Evolutionary conservation across 2,888 invertebrate species (phyloP), one percentile per base, ranked within the genome.

Genomic region (Gandaritis pyraliata): DNA sequence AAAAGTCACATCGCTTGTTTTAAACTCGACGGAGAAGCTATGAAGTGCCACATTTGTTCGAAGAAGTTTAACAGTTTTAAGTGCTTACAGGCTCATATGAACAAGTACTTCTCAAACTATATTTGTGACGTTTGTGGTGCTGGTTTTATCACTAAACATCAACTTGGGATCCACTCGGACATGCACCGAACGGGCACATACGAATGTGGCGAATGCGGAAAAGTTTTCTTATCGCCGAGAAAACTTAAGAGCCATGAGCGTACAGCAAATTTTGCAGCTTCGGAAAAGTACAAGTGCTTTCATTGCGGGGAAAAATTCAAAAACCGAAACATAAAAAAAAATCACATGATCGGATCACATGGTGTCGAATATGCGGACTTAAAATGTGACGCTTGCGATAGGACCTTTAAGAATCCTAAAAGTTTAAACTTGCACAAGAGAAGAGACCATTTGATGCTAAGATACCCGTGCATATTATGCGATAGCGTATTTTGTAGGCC

Each of bases 151-250:
- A 74, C 4, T 73, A 80, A 11, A 85, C 81, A 64, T 78, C 75
- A 45, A 81, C 83, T 1, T 58, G 85, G 16, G 70, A 73, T 7
- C 81, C 93, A 93, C 69, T 85, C 85, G 75, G 72, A 57, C 11
- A 52, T 43, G 0, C 69, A 69, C 57, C 41, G 33, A 6, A 18
- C 46, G 8, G 67, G 69, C 1, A 39, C 52, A 12, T 48, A 64
- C 36, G 64, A 59, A 60, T 69, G 69, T 29, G 23, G 30, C 16
- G 29, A 15, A 12, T 69, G 69, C 33, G 63, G 50, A 0, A 64
- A 65, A 51, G 45, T 51, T 0, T 65, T 58, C 30, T n/a, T 13
- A 15, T 45, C 63, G 8, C 0, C 12, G 10, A 30, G 15, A 8
- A 64, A 57, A 11, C 39, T 49, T 10, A 57, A 57, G 11, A 12